Conservation (phyloP, 1,140 invertebrate genomes). For the Heliconius himera region DNA sequence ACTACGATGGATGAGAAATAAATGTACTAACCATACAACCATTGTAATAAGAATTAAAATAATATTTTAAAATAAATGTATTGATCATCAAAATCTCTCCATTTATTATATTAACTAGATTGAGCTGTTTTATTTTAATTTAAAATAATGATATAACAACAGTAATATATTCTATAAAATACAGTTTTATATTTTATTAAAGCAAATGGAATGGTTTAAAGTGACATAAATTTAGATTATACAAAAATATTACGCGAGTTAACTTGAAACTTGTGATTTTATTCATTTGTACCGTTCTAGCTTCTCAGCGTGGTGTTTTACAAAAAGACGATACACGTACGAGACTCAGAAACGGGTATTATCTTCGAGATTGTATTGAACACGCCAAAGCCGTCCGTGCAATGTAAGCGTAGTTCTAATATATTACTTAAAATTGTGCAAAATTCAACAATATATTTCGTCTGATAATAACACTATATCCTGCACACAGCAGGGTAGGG, state of each 20-base stretch:
- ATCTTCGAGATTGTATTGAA: constrained; percentile 23
- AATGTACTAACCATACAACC: background rate
- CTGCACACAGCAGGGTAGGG: too few species aligned
- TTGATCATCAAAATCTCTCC: too few species aligned
- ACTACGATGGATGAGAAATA: background rate
- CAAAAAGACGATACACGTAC: constrained; percentile 13
- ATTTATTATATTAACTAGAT: too few species aligned
- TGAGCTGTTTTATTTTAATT: too few species aligned
- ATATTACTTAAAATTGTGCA: background rate
- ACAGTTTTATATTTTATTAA: too few species aligned
- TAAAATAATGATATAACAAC: too few species aligned
- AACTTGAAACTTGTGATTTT: background rate
- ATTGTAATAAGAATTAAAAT: background rate
- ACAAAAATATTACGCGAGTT: constrained; percentile 4
- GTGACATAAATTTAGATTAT: background rate
- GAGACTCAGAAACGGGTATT: constrained; percentile 18
- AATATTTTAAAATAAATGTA: background rate
- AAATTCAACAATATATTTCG: background rate
- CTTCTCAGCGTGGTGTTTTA: background rate
- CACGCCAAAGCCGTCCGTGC: constrained; percentile 7
- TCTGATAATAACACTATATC: background rate
- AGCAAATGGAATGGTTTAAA: background rate
- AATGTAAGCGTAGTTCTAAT: background rate
- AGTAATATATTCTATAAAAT: too few species aligned
- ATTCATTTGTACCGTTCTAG: background rate